Conservation (phyloP, 2,888 invertebrate genomes). For the Xestia rhomboidea region DNA sequence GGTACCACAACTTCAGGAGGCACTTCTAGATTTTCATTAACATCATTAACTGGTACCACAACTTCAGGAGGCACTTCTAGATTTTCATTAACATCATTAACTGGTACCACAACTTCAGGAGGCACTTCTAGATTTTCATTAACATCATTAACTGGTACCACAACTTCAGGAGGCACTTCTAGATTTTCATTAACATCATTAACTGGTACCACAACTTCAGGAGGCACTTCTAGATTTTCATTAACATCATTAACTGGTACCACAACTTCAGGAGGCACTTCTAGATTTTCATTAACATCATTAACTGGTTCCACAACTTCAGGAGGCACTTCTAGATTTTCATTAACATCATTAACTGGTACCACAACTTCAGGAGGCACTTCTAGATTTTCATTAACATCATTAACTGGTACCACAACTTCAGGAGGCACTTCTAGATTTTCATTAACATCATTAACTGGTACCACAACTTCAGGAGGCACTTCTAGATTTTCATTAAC, state of each 20-base stretch:
- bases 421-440: constrained; percentile 6
- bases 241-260: constrained; percentile 13
- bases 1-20: constrained; percentile 18
- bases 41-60: constrained; percentile 10
- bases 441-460: constrained; percentile 14
- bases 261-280: constrained; percentile 23
- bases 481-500: no score
- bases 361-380: constrained; percentile 22
- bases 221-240: constrained; percentile 9
- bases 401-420: constrained; percentile 19
- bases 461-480: constrained; percentile 19
- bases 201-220: constrained; percentile 14
- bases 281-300: no score
- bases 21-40: no score
- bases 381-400: no score
- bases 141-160: constrained; percentile 8
- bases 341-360: constrained; percentile 13
- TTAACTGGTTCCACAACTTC: constrained; percentile 22
- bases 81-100: constrained; percentile 1
- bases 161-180: constrained; percentile 16
- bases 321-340: constrained; percentile 9
- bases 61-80: constrained; percentile 12
- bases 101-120: constrained; percentile 14
- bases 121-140: constrained; percentile 16
- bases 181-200: not conserved